These are phyloP conservation scores for Electrona antarctica DNA, from an alignment of 2,113 vertebrate genomes.

Conservation along the genomic window DNA sequence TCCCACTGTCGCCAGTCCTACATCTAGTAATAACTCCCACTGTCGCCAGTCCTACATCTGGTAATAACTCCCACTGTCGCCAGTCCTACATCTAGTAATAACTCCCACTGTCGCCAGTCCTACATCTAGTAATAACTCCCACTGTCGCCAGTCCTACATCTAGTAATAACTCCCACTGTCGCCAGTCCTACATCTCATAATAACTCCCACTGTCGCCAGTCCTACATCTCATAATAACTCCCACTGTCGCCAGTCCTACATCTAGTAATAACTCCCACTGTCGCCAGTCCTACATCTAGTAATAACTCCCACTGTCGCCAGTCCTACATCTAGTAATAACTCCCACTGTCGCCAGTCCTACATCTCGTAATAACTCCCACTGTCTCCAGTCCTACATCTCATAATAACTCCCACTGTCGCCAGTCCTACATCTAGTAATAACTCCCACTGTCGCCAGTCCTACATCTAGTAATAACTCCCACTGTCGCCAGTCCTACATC, in stretches of 20 bases:
- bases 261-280: neutral
- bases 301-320: no score
- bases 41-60: neutral
- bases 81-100: constrained; percentile 1
- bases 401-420: no score
- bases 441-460: neutral
- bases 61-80: no score
- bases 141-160: neutral
- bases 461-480: neutral
- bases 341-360: neutral
- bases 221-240: neutral
- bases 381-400: neutral
- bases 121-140: neutral
- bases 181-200: neutral
- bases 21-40: neutral
- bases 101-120: neutral
- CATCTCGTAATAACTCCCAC: neutral
- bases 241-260: neutral
- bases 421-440: constrained; percentile 1
- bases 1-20: neutral
- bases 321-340: constrained; percentile 1
- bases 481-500: neutral
- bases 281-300: constrained; percentile 2
- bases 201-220: no score
- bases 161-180: neutral